Evolutionary conservation across 2,888 invertebrate genomes (phyloP), one percentile per base, ranked within the genome.

Genomic region (Agrotis exclamationis): DNA sequence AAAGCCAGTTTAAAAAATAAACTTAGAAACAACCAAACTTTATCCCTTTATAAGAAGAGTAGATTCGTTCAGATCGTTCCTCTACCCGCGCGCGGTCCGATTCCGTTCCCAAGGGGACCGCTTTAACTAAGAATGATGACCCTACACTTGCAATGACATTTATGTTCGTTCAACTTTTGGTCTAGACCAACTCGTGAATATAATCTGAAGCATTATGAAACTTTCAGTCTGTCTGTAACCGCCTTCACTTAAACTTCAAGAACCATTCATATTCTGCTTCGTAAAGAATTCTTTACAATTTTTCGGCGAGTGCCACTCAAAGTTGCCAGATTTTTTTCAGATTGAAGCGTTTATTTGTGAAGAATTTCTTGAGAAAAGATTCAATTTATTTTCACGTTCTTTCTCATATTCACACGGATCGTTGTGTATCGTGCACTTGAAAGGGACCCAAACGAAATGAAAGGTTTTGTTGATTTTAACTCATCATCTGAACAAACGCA

Each of bases 111-210:
- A 63, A 53, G 65, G 79, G 79, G 76, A 59, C 48, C 33, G 22
- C 72, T 68, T 39, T 63, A 76, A 76, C 76, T 63, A 68, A 68
- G 79, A 79, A 71, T 79, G 48, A 79, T 79, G 67, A 68, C 79
- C 72, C 44, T 58, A 13, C 65, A 65, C 74, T 57, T 57, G 47
- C 63, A 79, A 70, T 53, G 79, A 63, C 64, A 72, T 45, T 68
- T 56, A 56, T 64, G 76, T 63, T 20, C 58, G 65, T 69, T 76
- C 72, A 72, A 79, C 72, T 79, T 65, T 72, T 20, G 79, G 63
- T 79, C 72, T 79, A 76, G 62, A 70, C 70, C 44, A 57, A 39
- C 53, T 51, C 24, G 24, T 63, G 70, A 74, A 63, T 71, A 65
- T 66, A 51, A 77, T 77, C 69, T 69, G n/a, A 33, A 62, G 48